phyloP scores from a whole-genome alignment of 2,113 vertebrate species.

The Grus americana region DNA sequence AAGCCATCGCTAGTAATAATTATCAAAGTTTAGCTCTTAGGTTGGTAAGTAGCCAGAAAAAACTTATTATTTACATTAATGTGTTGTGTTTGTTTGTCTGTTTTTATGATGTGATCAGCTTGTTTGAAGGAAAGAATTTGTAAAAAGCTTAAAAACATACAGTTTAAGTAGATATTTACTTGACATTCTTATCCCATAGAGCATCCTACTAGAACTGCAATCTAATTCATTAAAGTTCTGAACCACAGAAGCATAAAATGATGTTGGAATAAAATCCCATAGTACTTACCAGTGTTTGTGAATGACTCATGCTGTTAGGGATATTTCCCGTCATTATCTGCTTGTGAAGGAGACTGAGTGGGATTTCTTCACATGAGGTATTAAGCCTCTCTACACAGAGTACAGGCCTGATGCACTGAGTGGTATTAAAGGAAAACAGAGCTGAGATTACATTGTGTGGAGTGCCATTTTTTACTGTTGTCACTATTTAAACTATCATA shows the following conservation, averaged over 20 bases:
- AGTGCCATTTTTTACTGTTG: not conserved
- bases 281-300: constrained; percentile 10
- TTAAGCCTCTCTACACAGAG: not conserved
- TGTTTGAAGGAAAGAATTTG: not conserved
- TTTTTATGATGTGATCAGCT: not conserved
- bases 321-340: constrained; percentile 15
- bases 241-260: constrained; percentile 34
- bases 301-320: constrained; percentile 32
- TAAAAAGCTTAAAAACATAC: not conserved
- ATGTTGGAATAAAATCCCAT: constrained; percentile 23
- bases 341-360: constrained; percentile 1
- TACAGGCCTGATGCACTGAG: not conserved
- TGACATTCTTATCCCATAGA: not conserved
- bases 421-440: constrained; percentile 9
- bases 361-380: constrained; percentile 18
- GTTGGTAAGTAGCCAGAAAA: not conserved
- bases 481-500: not conserved
- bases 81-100: not conserved
- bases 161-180: constrained; percentile 17
- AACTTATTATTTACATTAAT: not conserved
- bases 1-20: not conserved
- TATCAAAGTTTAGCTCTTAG: not conserved
- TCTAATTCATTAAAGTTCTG: constrained; percentile 38
- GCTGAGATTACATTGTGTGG: not conserved
- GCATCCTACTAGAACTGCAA: not conserved